Evolutionary conservation across 2,888 invertebrate species (phyloP), one percentile per base, ranked within the genome.

Genomic region (Lycaena phlaeas): DNA sequence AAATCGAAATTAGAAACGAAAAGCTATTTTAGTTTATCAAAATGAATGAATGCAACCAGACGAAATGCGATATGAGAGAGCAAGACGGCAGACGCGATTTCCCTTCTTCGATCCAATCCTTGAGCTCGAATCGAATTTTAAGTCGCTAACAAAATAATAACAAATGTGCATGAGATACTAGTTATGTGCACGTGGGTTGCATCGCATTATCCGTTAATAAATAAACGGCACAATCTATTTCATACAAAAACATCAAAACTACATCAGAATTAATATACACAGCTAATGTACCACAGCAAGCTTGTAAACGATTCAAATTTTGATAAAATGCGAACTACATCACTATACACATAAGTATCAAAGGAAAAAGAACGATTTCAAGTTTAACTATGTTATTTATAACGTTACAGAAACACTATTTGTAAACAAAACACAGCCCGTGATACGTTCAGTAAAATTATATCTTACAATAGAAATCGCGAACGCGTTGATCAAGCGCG

Each of bases 141-240:
- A 85, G 81, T 87, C 86, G 79, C 85, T 82, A 86, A 84, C 88
- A 88, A 89, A 89, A 89, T 88, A 89, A 89, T 86, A 89, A 89
- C 89, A 89, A 88, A 87, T 87, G 87, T 87, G 87, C 87, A 86
- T 86, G 86, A 79, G 79, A 79, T 81, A 63, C 73, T 79, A 61
- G 68, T 64, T 75, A 70, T 61, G 71, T 76, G 75, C 85, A 84
- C 84, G 84, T 84, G 84, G 82, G 79, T 79, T 78, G 79, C 76
- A 76, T 79, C 79, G 78, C 69, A 65, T 58, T 64, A 64, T 56
- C 56, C 54, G 64, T 54, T 50, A 65, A 59, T 63, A 59, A 49
- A 41, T 65, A 65, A 57, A 57, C 61, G 68, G 68, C 64, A 56
- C 59, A 59, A 45, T 51, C 54, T 48, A 58, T 52, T 51, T 46